These are phyloP conservation scores for Alectura lathami DNA, from an alignment of 2,113 vertebrate species.

Conservation along the genomic window DNA sequence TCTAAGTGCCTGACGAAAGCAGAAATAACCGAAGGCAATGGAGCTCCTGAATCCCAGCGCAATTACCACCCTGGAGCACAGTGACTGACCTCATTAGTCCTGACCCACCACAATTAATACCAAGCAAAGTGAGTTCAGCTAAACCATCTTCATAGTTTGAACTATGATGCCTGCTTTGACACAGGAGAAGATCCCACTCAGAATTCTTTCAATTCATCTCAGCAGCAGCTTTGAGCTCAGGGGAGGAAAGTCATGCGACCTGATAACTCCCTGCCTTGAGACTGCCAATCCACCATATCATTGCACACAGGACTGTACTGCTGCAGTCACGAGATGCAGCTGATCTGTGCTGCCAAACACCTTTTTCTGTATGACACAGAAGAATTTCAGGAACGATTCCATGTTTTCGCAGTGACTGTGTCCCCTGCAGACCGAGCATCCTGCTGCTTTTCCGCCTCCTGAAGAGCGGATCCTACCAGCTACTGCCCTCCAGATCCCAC, in stretches of 20 bases:
- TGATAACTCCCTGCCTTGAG: background rate
- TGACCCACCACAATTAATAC: background rate
- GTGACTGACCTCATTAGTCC: background rate
- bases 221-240: background rate
- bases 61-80: background rate
- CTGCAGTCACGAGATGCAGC: background rate
- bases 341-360: background rate
- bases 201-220: background rate
- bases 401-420: background rate
- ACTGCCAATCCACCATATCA: background rate
- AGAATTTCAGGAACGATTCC: background rate
- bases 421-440: background rate
- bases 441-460: background rate
- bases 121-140: background rate
- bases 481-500: background rate
- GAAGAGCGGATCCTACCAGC: background rate
- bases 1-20: background rate
- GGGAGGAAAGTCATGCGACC: background rate
- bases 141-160: background rate
- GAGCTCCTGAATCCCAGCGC: background rate
- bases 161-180: background rate
- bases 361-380: fast-evolving
- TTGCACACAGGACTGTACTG: fast-evolving
- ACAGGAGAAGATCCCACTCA: background rate
- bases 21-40: background rate